Base-by-base conservation (phyloP, 1,140 invertebrate species). In the Melipona quadrifasciata region DNA sequence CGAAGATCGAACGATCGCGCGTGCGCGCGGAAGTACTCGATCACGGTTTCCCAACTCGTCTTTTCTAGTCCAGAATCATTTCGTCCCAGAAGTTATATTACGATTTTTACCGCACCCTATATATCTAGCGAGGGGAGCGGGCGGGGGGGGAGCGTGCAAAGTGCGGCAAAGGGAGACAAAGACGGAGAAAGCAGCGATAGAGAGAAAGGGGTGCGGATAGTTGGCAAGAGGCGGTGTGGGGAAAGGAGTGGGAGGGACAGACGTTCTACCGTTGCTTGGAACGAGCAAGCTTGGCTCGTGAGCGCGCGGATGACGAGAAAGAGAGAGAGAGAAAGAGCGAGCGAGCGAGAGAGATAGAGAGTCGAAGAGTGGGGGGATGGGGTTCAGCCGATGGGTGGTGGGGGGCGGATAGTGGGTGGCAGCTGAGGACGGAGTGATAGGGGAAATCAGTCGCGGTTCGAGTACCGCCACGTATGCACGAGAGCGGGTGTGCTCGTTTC, bases 401-500 rank as follows among this genome's bases (percentile, higher is more conserved):
- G 86, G 81, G 82, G 79, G 83, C 74, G 85, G 68, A 39, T 90
- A 84, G 90, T 91, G 90, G 90, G 90, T 90, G 90, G 90, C 86
- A 89, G 87, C 86, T 85, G 84, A 86, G 85, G 74, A 82, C 86
- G 81, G 76, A 90, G 88, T 89, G 91, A 92, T 92, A 91, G 91
- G 89, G 87, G 89, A 92, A 92, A 92, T 92, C 90, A 92, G 91
- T 92, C 90, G 91, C 89, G 90, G 91, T 91, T 90, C 91, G 89
- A 91, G 84, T 88, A 89, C 86, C 90, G 86, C 86, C 91, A 90
- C 86, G 90, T 79, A 82, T 87, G 84, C 85, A 88, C 83, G 89
- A 74, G 79, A 84, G 80, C 55, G 70, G 80, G 34, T 68, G 34
- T 47, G 77, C 71, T 86, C 81, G 81, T 74, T 55, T 82, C 55